Evolutionary conservation across 2,797 vertebrate genomes (phyloP).

Genomic region (Trematomus bernacchii): DNA sequence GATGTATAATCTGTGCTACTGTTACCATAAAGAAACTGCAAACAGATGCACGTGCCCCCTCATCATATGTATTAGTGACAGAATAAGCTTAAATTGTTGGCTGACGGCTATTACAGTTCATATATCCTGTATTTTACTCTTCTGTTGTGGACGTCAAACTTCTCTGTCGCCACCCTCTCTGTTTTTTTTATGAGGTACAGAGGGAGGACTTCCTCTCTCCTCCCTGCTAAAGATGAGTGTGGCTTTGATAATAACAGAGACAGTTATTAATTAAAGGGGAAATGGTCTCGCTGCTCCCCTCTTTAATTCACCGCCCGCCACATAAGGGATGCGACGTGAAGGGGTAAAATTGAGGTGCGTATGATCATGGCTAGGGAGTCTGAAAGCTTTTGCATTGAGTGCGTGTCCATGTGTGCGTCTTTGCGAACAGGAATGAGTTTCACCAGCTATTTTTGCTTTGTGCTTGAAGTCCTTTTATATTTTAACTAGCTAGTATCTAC

Average conservation of each 20-base stretch:
- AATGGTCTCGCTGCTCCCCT: conserved; percentile 46
- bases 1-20: conserved; percentile 34
- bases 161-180: conserved; percentile 55
- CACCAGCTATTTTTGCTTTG: neutral
- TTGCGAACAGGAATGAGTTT: neutral
- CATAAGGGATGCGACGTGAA: conserved; percentile 38
- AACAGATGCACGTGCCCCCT: conserved; percentile 47
- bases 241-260: conserved; percentile 80
- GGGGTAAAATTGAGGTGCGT: neutral
- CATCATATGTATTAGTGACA: conserved; percentile 53
- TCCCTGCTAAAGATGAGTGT: conserved; percentile 69
- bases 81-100: conserved; percentile 39
- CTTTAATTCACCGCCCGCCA: conserved; percentile 63
- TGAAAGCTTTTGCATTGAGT: neutral
- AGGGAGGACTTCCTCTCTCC: conserved; percentile 64
- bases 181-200: conserved; percentile 59
- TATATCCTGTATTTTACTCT: conserved; percentile 58
- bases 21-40: conserved; percentile 40
- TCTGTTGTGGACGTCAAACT: conserved; percentile 29
- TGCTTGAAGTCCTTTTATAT: neutral
- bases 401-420: neutral
- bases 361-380: conserved; percentile 4
- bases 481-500: conserved; percentile 1
- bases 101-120: conserved; percentile 47
- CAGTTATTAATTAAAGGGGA: conserved; percentile 77